Evolutionary conservation across 2,888 invertebrate species (phyloP).

Genomic region (Ditula angustiorana): DNA sequence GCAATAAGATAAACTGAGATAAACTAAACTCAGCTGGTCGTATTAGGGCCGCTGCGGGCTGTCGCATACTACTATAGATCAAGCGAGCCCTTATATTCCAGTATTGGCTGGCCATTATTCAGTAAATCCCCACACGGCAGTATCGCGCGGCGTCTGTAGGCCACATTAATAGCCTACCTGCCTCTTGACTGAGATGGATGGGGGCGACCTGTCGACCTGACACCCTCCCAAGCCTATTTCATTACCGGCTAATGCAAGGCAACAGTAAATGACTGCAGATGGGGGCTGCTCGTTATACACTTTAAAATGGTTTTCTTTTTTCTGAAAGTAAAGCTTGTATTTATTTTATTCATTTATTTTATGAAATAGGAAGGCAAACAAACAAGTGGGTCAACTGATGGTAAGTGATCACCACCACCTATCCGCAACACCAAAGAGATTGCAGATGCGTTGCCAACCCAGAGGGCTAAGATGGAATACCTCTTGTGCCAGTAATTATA

Average conservation of each 20-base stretch:
- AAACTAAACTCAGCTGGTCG: no score
- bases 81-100: neutral
- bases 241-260: conserved; percentile 35
- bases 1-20: no score
- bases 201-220: conserved; percentile 49
- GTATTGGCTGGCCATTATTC: conserved; percentile 40
- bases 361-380: no score
- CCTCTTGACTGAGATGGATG: conserved; percentile 56
- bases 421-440: no score
- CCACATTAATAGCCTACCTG: conserved; percentile 57
- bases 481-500: no score
- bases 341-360: no score
- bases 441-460: no score
- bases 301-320: no score
- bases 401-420: no score
- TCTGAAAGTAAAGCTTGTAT: no score
- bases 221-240: conserved; percentile 48
- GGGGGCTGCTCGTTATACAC: neutral
- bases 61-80: conserved; percentile 1
- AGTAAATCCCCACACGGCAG: conserved; percentile 47
- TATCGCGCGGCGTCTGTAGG: conserved; percentile 47
- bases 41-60: neutral
- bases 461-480: no score
- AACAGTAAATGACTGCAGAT: conserved; percentile 4
- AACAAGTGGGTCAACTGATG: no score